Base-by-base conservation (phyloP, 23 tunicate species). In the Oikopleura albicans region DNA sequence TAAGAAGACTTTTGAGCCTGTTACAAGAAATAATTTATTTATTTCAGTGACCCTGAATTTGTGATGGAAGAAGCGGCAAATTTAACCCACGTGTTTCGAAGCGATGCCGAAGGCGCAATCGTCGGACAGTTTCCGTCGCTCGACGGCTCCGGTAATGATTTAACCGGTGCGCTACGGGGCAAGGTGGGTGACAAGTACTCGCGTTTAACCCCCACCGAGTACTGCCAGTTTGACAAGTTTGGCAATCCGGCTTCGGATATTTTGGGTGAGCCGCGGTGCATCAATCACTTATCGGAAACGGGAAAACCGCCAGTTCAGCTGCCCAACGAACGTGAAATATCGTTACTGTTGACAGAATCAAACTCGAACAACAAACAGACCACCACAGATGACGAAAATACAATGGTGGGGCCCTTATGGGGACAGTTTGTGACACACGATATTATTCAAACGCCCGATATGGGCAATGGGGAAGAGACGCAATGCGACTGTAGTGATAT, bases 391-490 rank as follows among this genome's bases (percentile, higher is more conserved):
- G 79, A 71, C 28, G 35, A 71, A 4, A 16, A 29, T 29, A 71
- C 79, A 29, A 71, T 71, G 79, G 79, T 71, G 4, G 79, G 79
- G 2, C 79, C 79, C 4, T 37, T 71, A 2, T 71, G 79, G 79
- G 79, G 79, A 71, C 79, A 71, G 37, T 71, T 71, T 71, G 79
- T 71, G 4, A 71, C 79, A 2, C 79, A 71, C 37, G 79, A 71
- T 29, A 71, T 71, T 37, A 71, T 71, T 29, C 79, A 71, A 37
- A 71, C 79, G 2, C 79, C 79, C 28, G 79, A 71, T 29, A 29
- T 71, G 27, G 34, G 34, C 28, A 37, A 31, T 71, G 34, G 34
- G 31, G 35, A 29, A 71, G 79, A 16, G 37, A 2, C 4, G 27
- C 34, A 34, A 16, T 71, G 79, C 37, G 79, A 71, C 4, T 16